Base-by-base conservation (phyloP, 2,888 invertebrate species). In the Barypeithes pellucidus region DNA sequence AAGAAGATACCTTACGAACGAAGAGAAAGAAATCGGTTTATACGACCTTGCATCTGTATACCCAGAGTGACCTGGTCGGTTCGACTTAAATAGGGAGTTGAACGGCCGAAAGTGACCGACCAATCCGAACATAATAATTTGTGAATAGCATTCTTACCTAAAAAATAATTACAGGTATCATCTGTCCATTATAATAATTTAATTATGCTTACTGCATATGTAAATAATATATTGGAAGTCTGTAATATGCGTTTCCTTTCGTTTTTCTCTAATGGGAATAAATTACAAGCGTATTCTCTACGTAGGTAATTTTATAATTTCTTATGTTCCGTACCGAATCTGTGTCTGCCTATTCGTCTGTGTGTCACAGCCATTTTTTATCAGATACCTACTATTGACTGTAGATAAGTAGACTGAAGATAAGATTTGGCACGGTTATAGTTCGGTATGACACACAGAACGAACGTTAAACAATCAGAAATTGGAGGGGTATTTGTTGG, bases 101-200 rank as follows among this genome's bases (percentile, higher is more conserved):
- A 80, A 80, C 77, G 80, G 72, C 80, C 80, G 77, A 79, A 77
- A 78, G 80, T 80, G 79, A 80, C 80, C 80, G 79, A 79, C 77
- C 77, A 80, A 79, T 80, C 77, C 78, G 79, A 79, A 77, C 76
- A 79, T 78, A 79, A 78, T 78, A 77, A 78, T 79, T 79, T 78
- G 78, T 80, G 78, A 80, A 79, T 80, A 78, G 67, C 70, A 73
- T 75, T 75, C 72, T 75, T 73, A 59, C 67, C 69, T 68, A 72
- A 72, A 69, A 72, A 66, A 52, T 68, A 72, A 67, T 75, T 67
- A 72, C 65, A 61, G 43, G 47, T 70, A 74, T 70, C 72, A 69
- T 65, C 75, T 68, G 75, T 29, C 72, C 62, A 72, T 72, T 65
- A 72, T 69, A 59, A 45, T 73, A 57, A 63, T 63, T 68, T 59